phyloP scores from a whole-genome alignment of 2,797 vertebrate genomes.

The Myotis daubentonii region DNA sequence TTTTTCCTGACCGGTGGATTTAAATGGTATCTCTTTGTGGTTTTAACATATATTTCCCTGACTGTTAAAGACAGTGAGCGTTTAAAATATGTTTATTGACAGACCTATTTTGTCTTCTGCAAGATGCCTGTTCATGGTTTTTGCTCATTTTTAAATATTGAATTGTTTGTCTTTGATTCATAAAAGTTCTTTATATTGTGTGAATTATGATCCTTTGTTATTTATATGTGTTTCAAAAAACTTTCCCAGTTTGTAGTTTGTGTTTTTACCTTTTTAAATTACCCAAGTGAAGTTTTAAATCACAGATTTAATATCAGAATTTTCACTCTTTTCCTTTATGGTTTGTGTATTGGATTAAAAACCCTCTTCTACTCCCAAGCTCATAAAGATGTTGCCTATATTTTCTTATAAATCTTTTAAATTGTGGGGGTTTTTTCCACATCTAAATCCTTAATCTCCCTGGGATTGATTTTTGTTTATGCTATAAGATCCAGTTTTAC shows the following conservation, averaged over 20 bases:
- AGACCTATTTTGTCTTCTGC: not conserved
- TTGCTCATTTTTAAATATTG: not conserved
- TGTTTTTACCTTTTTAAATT: not conserved
- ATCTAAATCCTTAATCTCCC: not conserved
- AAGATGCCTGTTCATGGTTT: not conserved
- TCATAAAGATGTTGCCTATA: not conserved
- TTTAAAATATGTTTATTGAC: not conserved
- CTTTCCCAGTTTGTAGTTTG: not conserved
- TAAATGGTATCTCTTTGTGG: not conserved
- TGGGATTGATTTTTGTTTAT: not conserved
- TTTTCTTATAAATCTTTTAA: not conserved
- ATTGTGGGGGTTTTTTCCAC: not conserved
- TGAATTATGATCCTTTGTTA: not conserved
- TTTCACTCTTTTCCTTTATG: not conserved
- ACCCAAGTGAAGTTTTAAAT: slow-evolving; percentile 29
- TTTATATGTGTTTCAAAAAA: not conserved
- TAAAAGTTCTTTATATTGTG: not conserved
- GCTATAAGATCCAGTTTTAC: not conserved
- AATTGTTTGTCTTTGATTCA: not conserved
- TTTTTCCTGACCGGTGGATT: not conserved
- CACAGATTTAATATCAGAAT: not conserved
- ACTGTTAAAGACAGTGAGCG: not conserved
- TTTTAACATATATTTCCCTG: not conserved
- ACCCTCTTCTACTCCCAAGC: not conserved
- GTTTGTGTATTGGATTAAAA: not conserved